Conservation (phyloP, 2,888 invertebrate genomes). For the Belgica antarctica region DNA sequence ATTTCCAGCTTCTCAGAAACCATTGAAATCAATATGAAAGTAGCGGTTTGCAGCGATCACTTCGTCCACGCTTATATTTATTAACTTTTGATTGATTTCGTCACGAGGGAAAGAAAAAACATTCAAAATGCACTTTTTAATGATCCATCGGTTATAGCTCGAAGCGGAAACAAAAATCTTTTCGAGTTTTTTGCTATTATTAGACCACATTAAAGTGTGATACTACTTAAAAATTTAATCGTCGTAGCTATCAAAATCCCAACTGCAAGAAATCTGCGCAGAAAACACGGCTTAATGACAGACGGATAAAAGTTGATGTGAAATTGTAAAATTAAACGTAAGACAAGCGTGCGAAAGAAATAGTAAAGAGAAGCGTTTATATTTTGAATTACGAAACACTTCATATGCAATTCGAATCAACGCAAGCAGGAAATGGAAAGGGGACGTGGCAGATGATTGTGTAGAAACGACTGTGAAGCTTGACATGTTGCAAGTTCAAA, state of each 20-base stretch:
- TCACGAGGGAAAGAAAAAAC: too few relatives aligned
- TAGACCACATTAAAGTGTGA: neutral
- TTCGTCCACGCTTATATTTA: neutral
- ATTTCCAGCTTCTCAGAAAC: neutral
- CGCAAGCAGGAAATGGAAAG: neutral
- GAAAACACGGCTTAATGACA: neutral
- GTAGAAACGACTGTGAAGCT: neutral
- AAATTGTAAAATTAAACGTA: neutral
- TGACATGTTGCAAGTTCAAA: too few relatives aligned
- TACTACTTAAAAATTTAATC: neutral
- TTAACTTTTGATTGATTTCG: neutral
- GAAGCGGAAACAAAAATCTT: slow-evolving; percentile 7
- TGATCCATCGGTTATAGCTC: neutral
- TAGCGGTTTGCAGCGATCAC: neutral
- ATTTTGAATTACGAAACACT: neutral
- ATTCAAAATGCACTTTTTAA: neutral
- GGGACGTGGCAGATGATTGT: neutral
- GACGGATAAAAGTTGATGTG: neutral
- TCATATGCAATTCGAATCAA: neutral
- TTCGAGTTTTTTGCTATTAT: neutral
- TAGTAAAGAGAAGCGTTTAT: neutral
- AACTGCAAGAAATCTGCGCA: neutral
- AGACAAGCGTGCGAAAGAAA: neutral
- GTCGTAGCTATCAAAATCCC: neutral
- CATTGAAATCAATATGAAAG: neutral